Base-by-base conservation (phyloP, 2,113 vertebrate species). In the Ophiodon elongatus region DNA sequence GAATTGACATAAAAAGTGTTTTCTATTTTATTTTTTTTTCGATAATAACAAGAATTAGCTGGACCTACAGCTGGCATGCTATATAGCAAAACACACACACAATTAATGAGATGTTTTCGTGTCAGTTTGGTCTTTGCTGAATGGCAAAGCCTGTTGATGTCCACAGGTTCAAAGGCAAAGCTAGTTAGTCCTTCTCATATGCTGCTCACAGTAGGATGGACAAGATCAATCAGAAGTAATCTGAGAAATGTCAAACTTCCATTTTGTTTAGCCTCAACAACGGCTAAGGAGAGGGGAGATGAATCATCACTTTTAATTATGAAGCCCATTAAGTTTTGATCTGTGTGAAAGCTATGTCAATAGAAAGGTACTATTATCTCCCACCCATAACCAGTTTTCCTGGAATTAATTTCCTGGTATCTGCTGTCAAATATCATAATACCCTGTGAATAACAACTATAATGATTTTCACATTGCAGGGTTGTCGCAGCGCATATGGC, bases 241-340 rank as follows among this genome's bases (percentile, higher is more conserved):
- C 92, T 87, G 70, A 92, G 85, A 95, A 93, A 95, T 93, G 93
- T 92, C 92, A 95, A 72, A 88, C 88, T 60, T 82, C 76, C 73
- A 79, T 92, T 91, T 91, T 78, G 60, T 88, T 85, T 74, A 79
- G 45, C 77, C 67, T 66, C 87, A 88, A 84, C 89, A 89, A 91
- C 88, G 83, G 63, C 92, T 90, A 88, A 91, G 77, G 88, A 82
- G 76, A 84, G 70, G 79, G 75, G 74, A 78, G 76, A 85, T 65
- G 82, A 93, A 85, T 92, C 84, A 82, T 90, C 83, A 63, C 76
- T 72, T 88, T 92, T 94, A 93, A 95, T 95, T 95, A 94, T 83
- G 85, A 90, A 91, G 82, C 86, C 91, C 84, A 92, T 95, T 92
- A 94, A 77, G 66, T 84, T 89, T 84, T 87, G 82, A 92, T 92